Evolutionary conservation across 2,888 invertebrate genomes (phyloP).

Genomic region (Deilephila elpenor): DNA sequence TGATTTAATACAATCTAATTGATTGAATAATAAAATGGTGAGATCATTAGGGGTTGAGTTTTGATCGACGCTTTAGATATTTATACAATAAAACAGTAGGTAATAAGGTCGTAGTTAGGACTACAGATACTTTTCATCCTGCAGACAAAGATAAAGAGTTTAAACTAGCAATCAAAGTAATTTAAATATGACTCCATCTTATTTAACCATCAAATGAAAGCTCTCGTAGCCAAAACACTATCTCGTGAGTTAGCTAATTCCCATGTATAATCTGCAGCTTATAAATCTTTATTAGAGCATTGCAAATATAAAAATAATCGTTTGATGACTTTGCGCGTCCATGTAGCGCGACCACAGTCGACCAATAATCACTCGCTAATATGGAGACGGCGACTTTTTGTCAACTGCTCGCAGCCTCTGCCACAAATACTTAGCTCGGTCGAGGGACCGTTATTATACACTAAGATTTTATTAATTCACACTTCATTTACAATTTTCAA

Average conservation of each 20-base stretch:
- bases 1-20: no score
- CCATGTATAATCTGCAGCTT: slow-evolving; percentile 5
- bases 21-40: no score
- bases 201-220: not conserved
- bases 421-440: slow-evolving; percentile 39
- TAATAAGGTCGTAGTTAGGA: no score
- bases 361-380: slow-evolving; percentile 33
- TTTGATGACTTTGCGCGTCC: slow-evolving; percentile 23
- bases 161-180: no score
- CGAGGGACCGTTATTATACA: slow-evolving; percentile 30
- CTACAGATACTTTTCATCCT: no score
- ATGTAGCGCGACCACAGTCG: slow-evolving; percentile 15
- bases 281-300: slow-evolving; percentile 34
- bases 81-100: no score
- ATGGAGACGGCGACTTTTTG: slow-evolving; percentile 43
- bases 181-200: not conserved
- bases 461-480: slow-evolving; percentile 30
- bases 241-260: not conserved
- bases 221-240: not conserved
- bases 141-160: no score
- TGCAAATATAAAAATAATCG: slow-evolving; percentile 23
- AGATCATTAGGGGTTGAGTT: no score
- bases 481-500: slow-evolving; percentile 30
- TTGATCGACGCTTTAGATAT: no score
- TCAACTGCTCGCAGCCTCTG: slow-evolving; percentile 35